phyloP scores from a whole-genome alignment of 23 tunicate genomes.

The Botrylloides violaceus region DNA sequence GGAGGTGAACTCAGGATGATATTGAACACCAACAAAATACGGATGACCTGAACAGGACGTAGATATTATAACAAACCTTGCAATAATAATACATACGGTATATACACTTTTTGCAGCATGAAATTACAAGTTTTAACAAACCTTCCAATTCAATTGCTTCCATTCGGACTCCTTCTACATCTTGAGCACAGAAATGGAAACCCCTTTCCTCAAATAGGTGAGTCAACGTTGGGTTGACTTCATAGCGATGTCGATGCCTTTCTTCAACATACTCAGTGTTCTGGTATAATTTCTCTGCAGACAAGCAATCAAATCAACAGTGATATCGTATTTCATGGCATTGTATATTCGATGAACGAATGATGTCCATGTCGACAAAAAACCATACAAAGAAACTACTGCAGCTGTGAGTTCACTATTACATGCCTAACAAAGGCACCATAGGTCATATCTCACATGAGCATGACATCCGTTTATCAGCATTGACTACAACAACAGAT shows the following conservation, averaged over 20 bases:
- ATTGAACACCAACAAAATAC: slow-evolving; percentile 87
- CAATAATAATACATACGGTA: background rate
- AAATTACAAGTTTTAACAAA: background rate
- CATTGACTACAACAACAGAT: no score
- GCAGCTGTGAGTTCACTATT: no score
- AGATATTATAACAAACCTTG: background rate
- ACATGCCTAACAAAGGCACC: no score
- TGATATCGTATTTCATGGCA: no score
- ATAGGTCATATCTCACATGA: no score
- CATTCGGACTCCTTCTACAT: slow-evolving; percentile 71
- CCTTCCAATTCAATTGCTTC: slow-evolving; percentile 88
- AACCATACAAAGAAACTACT: no score
- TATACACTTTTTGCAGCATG: no score
- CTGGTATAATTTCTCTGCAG: slow-evolving; percentile 62
- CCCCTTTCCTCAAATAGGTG: slow-evolving; percentile 80
- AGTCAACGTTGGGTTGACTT: slow-evolving; percentile 75
- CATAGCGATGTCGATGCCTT: slow-evolving; percentile 91
- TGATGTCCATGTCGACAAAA: no score
- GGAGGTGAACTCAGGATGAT: slow-evolving; percentile 88
- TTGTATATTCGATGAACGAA: no score
- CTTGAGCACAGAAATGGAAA: slow-evolving; percentile 71
- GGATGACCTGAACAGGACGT: slow-evolving; percentile 55
- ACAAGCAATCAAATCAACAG: background rate
- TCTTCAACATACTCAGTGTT: slow-evolving; percentile 46
- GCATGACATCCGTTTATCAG: no score